Evolutionary conservation across 2,888 invertebrate genomes (phyloP), one percentile per base, ranked within the genome.

Genomic region (Litoditis marina): DNA sequence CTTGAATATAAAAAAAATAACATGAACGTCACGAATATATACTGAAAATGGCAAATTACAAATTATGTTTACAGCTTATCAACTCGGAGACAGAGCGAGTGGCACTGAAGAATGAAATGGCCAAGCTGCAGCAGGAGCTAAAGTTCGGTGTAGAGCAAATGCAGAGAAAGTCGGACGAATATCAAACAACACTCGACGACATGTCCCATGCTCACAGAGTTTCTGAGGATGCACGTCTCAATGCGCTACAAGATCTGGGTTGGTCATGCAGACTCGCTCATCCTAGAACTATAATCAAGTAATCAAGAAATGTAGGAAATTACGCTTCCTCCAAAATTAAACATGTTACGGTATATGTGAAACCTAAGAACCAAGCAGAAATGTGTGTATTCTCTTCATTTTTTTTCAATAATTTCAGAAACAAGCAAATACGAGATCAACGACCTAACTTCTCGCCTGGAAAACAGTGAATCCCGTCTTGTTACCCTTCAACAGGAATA

Each of bases 71-170:
- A 60, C 44, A 79, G 78, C 71, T 80, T 13, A 78, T 77, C 62
- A 65, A 63, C 31, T 63, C 79, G n/a, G 80, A 81, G 53, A 74
- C 73, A 19, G 80, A 81, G 54, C 69, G 80, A 54, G 74, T 57
- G 39, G 71, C 70, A 44, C 71, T 81, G 44, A 66, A 69, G 7
- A 77, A 69, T 34, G 78, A 79, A 51, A 65, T 79, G 7, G 65
- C 67, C 54, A 76, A 77, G 53, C 60, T 80, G 30, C 73, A 74
- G 31, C 72, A 78, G 47, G 81, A 81, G 54, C 68, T 81, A 27
- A 79, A 79, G 56, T 81, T 81, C 63, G 79, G 79, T 39, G 75
- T 77, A 50, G 81, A 80, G 51, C 81, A 81, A 55, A 80, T 81
- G 69, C 69, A 72, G 57, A 71, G 81, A 36, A 81, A 81, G 66